phyloP scores from a whole-genome alignment of 2,797 vertebrate genomes.

The Channa striata region DNA sequence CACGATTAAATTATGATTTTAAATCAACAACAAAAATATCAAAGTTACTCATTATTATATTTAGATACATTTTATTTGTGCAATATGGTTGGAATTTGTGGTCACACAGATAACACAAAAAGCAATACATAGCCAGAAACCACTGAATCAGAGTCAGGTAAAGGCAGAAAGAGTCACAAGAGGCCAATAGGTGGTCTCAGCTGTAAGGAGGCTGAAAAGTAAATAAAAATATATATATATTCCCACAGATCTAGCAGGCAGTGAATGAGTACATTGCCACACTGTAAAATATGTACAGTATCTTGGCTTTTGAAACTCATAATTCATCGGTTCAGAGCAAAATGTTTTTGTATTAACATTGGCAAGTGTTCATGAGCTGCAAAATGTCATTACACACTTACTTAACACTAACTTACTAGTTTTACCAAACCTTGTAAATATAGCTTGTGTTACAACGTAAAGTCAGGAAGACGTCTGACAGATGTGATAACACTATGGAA shows the following conservation, averaged over 20 bases:
- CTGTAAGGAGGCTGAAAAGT: conserved; percentile 10
- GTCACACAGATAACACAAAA: conserved; percentile 55
- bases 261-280: conserved; percentile 14
- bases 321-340: no score
- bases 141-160: conserved; percentile 1
- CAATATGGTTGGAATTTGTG: conserved; percentile 62
- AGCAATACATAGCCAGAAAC: conserved; percentile 36
- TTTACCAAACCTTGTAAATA: neutral
- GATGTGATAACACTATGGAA: neutral
- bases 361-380: neutral
- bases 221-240: conserved; percentile 38
- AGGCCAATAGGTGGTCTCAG: neutral
- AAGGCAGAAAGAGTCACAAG: conserved; percentile 19
- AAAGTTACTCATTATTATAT: neutral
- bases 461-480: conserved; percentile 5
- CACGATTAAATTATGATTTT: neutral
- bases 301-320: no score
- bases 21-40: conserved; percentile 13
- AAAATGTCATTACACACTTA: neutral
- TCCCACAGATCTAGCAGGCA: conserved; percentile 18
- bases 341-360: neutral
- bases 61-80: conserved; percentile 64
- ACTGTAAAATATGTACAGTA: conserved; percentile 8
- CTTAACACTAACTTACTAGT: neutral
- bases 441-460: conserved; percentile 20